Evolutionary conservation across 2,113 vertebrate species (phyloP), one percentile per base, ranked within the genome.

Genomic region (Takifugu flavidus): DNA sequence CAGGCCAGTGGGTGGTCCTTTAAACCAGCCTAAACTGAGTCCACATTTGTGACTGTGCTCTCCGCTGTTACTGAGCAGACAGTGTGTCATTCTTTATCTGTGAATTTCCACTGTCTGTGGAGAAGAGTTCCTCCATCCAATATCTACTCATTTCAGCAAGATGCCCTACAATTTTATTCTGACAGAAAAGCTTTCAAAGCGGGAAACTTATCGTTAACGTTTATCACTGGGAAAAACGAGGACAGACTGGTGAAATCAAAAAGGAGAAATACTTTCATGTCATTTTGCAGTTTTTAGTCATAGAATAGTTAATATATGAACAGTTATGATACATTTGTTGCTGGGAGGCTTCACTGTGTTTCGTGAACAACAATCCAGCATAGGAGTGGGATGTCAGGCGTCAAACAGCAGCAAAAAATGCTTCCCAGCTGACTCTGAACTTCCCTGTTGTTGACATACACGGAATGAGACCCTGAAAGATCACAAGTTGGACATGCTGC

Each of bases 291-390:
- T 20, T 20, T 20, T 20, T 20, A 20, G 20, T 20, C 20, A 20
- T 20, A 20, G 20, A 20, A 20, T 20, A 20, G 20, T 20, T 20
- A 20, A 20, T 20, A 20, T 20, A 20, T 20, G 20, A 20, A 54
- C 67, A 57, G 39, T 49, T 43, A 11, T 57, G 47, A 61, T 57
- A 29, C 62, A 53, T 59, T 51, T 73, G 59, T 31, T 65, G 75
- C 62, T 62, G 67, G 57, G 39, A 59, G 60, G 62, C 74, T 81
- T 67, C 82, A 74, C 55, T 65, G 73, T 71, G 75, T 86, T 82
- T 73, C 64, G 25, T 4, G 3, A 0, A 5, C 62, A 47, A 70
- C 67, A 27, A 20, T 63, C 56, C 39, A 31, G 49, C 51, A 56
- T 61, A 4, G 25, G 49, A 28, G 65, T 59, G 66, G 68, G 77